Percentiles rank a stretch among this genome's conserved stretches.
phyloP scores from a whole-genome alignment of 2,113 vertebrate species.

The Sturnira hondurensis region DNA sequence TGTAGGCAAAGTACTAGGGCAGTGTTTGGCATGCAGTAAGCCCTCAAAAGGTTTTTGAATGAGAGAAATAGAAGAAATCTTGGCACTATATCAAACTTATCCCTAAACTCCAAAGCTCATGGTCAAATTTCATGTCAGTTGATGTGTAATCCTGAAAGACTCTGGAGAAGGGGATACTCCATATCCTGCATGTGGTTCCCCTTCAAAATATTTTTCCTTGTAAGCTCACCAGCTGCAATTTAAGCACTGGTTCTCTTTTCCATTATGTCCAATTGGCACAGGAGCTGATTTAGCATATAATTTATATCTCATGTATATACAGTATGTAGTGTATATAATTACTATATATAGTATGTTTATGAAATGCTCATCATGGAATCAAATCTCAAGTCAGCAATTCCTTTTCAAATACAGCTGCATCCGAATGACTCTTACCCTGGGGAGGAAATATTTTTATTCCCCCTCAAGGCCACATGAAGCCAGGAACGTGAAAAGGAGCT shows the following conservation, averaged over 20 bases:
- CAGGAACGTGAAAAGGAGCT: background rate
- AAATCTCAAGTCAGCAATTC: slow-evolving; percentile 58
- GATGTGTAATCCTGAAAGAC: background rate
- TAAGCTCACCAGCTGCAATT: slow-evolving; percentile 12
- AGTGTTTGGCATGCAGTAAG: background rate
- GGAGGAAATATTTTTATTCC: slow-evolving; percentile 11
- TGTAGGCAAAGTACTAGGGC: background rate
- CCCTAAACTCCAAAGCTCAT: background rate
- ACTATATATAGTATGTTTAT: slow-evolving; percentile 56
- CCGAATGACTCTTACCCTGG: slow-evolving; percentile 29
- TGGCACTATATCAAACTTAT: background rate
- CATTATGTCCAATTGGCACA: slow-evolving; percentile 32
- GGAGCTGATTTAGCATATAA: slow-evolving; percentile 45
- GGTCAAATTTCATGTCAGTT: background rate
- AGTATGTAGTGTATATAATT: slow-evolving; percentile 3
- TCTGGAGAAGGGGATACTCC: background rate
- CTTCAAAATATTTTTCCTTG: slow-evolving; percentile 3
- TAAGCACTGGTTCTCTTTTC: background rate
- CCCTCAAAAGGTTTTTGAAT: background rate
- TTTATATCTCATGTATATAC: slow-evolving; percentile 42
- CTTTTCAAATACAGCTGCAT: slow-evolving; percentile 58
- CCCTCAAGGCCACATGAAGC: background rate
- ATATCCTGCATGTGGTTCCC: background rate
- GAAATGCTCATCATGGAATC: slow-evolving; percentile 49
- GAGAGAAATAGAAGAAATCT: background rate